Evolutionary conservation across 2,797 vertebrate genomes (phyloP).

Genomic region (Alouatta caraya): DNA sequence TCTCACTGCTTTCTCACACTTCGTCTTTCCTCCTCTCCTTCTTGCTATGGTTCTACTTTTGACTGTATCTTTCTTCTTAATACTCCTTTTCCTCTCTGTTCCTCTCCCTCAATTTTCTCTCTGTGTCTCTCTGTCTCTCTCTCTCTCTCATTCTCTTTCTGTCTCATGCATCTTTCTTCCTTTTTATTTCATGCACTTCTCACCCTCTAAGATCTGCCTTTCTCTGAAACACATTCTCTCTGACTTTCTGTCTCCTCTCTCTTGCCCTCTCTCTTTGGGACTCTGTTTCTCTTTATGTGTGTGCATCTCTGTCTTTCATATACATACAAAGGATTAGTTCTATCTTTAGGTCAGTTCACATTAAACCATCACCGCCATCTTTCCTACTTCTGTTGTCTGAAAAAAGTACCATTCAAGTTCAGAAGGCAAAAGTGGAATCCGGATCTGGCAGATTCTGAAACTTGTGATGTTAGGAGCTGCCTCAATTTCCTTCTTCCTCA

Average conservation of each 20-base stretch:
- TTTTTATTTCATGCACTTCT: not conserved
- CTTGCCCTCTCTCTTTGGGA: not conserved
- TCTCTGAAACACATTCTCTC: not conserved
- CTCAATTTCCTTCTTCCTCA: not conserved
- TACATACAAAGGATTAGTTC: not conserved
- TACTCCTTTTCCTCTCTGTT: not conserved
- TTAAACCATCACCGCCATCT: not conserved
- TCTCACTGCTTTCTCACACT: not conserved
- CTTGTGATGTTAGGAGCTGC: not conserved
- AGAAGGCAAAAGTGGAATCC: not conserved
- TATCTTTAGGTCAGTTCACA: not conserved
- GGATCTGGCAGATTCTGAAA: not conserved
- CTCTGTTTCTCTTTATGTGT: not conserved
- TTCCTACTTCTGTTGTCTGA: not conserved
- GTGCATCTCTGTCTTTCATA: not conserved
- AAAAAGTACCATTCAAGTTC: not conserved
- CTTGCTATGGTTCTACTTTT: not conserved
- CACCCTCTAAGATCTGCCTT: not conserved
- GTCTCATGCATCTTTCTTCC: not conserved
- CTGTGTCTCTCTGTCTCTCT: accelerated
- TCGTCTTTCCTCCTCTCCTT: no score
- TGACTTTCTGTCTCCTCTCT: not conserved
- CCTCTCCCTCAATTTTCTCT: accelerated
- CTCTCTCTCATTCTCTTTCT: not conserved
- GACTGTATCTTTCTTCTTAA: not conserved